A percentile compares a stretch with the other conserved stretches of the same genome.
Conservation (phyloP, 2,888 invertebrate species). For the Uropetala carovei region DNA sequence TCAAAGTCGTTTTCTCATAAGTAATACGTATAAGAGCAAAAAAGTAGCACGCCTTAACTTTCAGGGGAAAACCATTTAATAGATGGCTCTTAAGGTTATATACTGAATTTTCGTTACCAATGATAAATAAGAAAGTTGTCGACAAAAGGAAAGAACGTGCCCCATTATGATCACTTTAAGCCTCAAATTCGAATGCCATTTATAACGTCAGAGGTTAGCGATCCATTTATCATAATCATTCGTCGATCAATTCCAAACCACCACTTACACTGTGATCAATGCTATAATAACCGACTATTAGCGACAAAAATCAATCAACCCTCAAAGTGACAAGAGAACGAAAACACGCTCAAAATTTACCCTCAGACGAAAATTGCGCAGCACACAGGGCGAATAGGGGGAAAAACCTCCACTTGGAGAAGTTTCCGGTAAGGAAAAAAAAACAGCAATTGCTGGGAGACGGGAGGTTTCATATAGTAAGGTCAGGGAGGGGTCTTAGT, state of each 20-base stretch:
- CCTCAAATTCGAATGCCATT: neutral
- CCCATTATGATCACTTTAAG: neutral
- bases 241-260: no score
- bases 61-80: neutral
- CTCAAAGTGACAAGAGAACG: neutral
- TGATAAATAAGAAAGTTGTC: no score
- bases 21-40: no score
- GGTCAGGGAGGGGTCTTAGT: neutral
- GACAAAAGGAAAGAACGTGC: neutral
- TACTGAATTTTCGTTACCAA: no score
- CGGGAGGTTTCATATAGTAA: neutral
- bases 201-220: neutral
- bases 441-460: neutral
- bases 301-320: slow-evolving; percentile 5
- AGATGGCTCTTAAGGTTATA: no score
- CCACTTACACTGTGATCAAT: neutral
- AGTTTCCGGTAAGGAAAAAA: neutral
- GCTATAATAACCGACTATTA: neutral
- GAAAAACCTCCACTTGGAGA: no score
- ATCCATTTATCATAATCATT: neutral
- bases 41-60: neutral
- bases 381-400: no score
- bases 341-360: neutral
- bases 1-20: no score
- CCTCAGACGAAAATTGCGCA: no score